Conservation (phyloP, 2,113 vertebrate species). For the Podarcis muralis region DNA sequence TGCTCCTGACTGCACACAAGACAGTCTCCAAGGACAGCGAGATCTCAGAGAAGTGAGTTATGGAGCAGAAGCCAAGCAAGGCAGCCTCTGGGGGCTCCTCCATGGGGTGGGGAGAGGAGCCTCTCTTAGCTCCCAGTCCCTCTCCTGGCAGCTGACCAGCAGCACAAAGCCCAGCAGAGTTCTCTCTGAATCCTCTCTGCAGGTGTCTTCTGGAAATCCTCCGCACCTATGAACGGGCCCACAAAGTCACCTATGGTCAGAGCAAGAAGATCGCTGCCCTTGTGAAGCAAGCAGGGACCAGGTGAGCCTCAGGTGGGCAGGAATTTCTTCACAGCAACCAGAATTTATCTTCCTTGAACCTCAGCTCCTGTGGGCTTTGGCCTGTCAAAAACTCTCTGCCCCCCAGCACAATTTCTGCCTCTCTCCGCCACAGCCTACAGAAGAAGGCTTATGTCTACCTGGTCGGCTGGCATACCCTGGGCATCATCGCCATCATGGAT, state of each 20-base stretch:
- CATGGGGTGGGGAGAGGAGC: too few relatives aligned
- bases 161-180: not conserved
- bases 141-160: not conserved
- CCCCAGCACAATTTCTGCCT: too few relatives aligned
- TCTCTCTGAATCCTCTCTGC: not conserved
- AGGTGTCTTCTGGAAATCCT: slow-evolving; percentile 74
- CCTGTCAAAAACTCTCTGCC: not conserved
- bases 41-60: slow-evolving; percentile 53
- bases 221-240: slow-evolving; percentile 62
- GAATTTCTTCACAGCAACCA: too few relatives aligned
- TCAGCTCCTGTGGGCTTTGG: not conserved
- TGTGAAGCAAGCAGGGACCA: slow-evolving; percentile 76
- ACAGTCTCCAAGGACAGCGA: slow-evolving; percentile 57
- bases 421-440: slow-evolving; percentile 65
- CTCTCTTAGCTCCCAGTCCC: too few relatives aligned
- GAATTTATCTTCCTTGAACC: not conserved
- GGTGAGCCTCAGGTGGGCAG: slow-evolving; percentile 52
- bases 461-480: slow-evolving; percentile 80
- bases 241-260: slow-evolving; percentile 77
- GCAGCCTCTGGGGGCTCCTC: not conserved
- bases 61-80: not conserved
- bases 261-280: slow-evolving; percentile 66
- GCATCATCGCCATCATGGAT: slow-evolving; percentile 78
- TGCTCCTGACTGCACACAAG: slow-evolving; percentile 76
- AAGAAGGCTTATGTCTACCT: slow-evolving; percentile 74